A percentile compares a stretch with the other conserved stretches of the same genome.
Conservation (phyloP, 2,797 vertebrate genomes). For the Aeoliscus strigatus region DNA sequence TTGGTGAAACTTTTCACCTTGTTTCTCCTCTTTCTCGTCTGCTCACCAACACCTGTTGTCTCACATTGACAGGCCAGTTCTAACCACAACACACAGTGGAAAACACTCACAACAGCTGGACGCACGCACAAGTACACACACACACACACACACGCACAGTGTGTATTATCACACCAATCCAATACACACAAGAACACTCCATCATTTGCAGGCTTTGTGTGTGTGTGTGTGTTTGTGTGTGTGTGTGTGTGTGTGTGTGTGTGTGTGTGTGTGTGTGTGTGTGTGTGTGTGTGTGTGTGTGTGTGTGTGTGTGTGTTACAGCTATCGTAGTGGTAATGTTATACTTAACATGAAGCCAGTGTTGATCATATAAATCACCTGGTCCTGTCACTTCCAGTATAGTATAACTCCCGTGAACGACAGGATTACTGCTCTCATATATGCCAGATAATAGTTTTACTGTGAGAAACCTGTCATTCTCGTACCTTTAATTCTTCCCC, state of each 20-base stretch:
- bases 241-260: too few relatives aligned
- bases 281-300: conserved; percentile 16
- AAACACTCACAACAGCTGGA: conserved; percentile 30
- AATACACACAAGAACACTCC: conserved; percentile 17
- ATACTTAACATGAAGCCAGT: conserved; percentile 47
- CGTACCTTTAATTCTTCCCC: background rate
- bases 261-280: conserved; percentile 11
- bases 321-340: conserved; percentile 53
- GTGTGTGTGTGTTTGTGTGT: too few relatives aligned
- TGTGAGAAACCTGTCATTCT: conserved; percentile 22
- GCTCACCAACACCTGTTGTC: too few relatives aligned
- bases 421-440: conserved; percentile 31
- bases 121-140: conserved; percentile 1
- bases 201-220: conserved; percentile 15
- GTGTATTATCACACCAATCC: conserved; percentile 21
- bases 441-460: conserved; percentile 30
- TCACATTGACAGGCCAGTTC: conserved; percentile 70
- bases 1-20: too few relatives aligned
- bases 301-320: too few relatives aligned
- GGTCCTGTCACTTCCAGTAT: conserved; percentile 41
- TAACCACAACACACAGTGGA: conserved; percentile 31
- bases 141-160: conserved; percentile 10
- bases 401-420: conserved; percentile 21
- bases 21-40: too few relatives aligned
- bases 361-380: conserved; percentile 48